Evolutionary conservation across 2,797 vertebrate genomes (phyloP).

Genomic region (Myotis findleyi): DNA sequence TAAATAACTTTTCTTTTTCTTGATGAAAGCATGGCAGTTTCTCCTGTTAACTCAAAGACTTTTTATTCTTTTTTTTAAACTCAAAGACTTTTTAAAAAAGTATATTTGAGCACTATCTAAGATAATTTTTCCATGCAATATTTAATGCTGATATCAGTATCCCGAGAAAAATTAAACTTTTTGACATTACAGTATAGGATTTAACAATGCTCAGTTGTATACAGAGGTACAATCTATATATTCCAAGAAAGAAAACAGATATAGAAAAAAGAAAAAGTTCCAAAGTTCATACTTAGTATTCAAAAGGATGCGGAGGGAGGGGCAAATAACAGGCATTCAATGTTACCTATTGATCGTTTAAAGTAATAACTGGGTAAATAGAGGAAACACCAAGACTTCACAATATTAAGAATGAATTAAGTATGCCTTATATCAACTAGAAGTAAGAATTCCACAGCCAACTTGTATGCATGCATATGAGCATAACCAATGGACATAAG

Average conservation of each 20-base stretch:
- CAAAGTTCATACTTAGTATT: background rate
- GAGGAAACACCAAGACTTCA: background rate
- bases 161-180: background rate
- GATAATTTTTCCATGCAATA: slow-evolving; percentile 3
- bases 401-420: background rate
- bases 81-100: slow-evolving; percentile 44
- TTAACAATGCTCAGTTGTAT: background rate
- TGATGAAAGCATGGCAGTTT: slow-evolving; percentile 53
- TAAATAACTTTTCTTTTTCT: slow-evolving; percentile 63
- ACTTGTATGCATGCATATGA: too few species aligned
- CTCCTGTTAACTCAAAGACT: slow-evolving; percentile 32
- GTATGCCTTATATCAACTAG: background rate
- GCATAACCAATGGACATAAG: too few species aligned
- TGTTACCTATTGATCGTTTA: background rate
- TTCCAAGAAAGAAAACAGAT: slow-evolving; percentile 3
- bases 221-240: background rate
- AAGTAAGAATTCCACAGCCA: background rate
- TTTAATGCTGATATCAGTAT: background rate
- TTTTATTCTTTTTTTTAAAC: background rate
- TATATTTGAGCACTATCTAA: background rate
- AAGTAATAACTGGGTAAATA: background rate
- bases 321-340: background rate
- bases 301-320: background rate
- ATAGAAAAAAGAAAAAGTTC: background rate
- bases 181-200: background rate